A percentile compares a stretch with the other conserved stretches of the same genome.
Conservation (phyloP, 2,888 invertebrate genomes). For the Euproctis similis region DNA sequence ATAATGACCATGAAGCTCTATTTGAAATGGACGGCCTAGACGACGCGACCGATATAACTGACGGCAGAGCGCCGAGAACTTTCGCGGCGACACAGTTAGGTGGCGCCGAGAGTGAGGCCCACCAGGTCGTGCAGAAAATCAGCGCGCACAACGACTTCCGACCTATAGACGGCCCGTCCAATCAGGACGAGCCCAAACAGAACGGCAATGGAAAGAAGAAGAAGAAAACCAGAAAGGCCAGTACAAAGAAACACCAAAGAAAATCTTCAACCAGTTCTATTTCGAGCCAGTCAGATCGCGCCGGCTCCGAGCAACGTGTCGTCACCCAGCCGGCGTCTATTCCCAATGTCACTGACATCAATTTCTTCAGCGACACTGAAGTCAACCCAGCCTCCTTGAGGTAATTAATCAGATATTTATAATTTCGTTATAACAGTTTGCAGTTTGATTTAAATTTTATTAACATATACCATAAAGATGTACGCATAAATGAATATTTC, state of each 20-base stretch:
- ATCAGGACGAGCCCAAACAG: constrained; percentile 66
- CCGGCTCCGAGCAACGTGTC: constrained; percentile 59
- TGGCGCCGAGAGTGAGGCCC: constrained; percentile 59
- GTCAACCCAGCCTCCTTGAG: constrained; percentile 79
- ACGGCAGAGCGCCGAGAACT: constrained; percentile 68
- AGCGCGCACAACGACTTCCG: constrained; percentile 79
- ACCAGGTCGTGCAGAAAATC: constrained; percentile 76
- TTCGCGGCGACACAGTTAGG: constrained; percentile 74
- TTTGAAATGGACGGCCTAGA: constrained; percentile 81
- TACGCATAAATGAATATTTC: too few species aligned
- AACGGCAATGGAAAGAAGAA: constrained; percentile 80
- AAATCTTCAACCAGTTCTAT: constrained; percentile 79
- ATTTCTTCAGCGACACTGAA: constrained; percentile 96
- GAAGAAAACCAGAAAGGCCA: constrained; percentile 85
- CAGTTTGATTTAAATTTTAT: constrained; percentile 1
- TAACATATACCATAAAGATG: too few species aligned
- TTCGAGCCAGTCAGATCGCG: constrained; percentile 70
- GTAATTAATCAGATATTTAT: constrained; percentile 38
- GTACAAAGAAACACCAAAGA: constrained; percentile 86
- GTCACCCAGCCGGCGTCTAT: constrained; percentile 47
- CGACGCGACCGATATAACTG: constrained; percentile 64
- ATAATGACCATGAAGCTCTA: constrained; percentile 75
- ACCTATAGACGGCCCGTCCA: constrained; percentile 67
- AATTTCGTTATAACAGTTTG: background rate
- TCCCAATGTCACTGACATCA: constrained; percentile 50